Percentiles rank a stretch among this genome's conserved stretches.
phyloP scores from a whole-genome alignment of 1,140 invertebrate genomes.

The Leptinotarsa lineolata region DNA sequence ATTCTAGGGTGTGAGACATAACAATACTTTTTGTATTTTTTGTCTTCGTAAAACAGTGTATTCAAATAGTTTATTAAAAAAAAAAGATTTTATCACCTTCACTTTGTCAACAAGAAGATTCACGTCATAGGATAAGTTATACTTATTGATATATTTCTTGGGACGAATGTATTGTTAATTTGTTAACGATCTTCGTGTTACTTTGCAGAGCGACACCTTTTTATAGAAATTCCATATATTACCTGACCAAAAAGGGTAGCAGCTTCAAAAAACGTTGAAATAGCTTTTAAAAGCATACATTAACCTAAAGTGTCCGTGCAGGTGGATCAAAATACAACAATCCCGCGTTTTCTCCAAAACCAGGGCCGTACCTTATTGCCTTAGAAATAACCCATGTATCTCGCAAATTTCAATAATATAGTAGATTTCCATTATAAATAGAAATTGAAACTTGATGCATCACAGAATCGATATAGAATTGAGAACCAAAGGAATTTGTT shows the following conservation, averaged over 20 bases:
- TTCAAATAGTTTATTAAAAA: too few relatives aligned
- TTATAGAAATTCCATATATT: slow-evolving; percentile 20
- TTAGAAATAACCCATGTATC: neutral
- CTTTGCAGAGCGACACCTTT: neutral
- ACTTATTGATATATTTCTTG: neutral
- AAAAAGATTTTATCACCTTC: neutral
- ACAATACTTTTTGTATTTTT: too few relatives aligned
- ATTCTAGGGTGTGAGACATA: too few relatives aligned
- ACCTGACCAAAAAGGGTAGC: neutral
- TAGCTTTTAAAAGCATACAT: slow-evolving; percentile 17
- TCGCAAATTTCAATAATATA: too few relatives aligned
- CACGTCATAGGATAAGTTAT: neutral
- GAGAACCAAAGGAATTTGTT: too few relatives aligned
- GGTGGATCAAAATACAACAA: slow-evolving; percentile 15
- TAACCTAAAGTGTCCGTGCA: slow-evolving; percentile 23
- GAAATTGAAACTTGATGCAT: too few relatives aligned
- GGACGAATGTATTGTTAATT: neutral
- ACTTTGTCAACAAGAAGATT: neutral
- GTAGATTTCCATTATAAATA: too few relatives aligned
- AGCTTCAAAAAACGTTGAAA: slow-evolving; percentile 25
- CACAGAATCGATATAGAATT: too few relatives aligned
- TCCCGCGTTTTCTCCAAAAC: slow-evolving; percentile 21
- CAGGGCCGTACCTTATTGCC: slow-evolving; percentile 4
- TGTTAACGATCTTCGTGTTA: neutral
- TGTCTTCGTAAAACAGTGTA: too few relatives aligned